Evolutionary conservation across 2,888 invertebrate genomes (phyloP).

Genomic region (Heterodera filipjevi): DNA sequence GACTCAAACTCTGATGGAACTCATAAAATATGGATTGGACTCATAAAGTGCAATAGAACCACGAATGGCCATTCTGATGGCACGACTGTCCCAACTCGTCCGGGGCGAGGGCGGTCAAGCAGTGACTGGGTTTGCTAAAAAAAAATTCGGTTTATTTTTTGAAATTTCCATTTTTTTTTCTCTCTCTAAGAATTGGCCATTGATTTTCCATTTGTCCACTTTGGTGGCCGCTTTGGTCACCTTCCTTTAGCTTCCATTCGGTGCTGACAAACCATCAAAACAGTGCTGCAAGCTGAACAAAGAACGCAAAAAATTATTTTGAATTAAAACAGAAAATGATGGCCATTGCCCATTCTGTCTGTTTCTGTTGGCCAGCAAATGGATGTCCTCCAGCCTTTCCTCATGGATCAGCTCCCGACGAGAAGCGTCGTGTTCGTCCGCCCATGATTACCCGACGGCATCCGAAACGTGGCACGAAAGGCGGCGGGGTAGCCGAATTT

Average conservation of each 20-base stretch:
- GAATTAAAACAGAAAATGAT: too few species aligned
- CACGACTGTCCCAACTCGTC: conserved; percentile 72
- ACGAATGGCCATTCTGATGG: conserved; percentile 82
- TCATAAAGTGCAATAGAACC: too few species aligned
- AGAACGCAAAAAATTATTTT: conserved; percentile 42
- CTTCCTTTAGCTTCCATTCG: conserved; percentile 61
- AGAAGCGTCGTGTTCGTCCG: not conserved
- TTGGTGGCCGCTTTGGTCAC: conserved; percentile 53
- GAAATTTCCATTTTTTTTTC: not conserved
- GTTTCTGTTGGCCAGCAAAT: conserved; percentile 60
- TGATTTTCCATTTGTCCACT: conserved; percentile 60
- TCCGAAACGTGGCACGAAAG: not conserved
- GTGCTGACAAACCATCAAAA: conserved; percentile 62
- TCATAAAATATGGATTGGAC: too few species aligned
- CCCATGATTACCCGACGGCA: not conserved
- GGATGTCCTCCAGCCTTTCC: conserved; percentile 55
- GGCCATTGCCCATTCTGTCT: conserved; percentile 60
- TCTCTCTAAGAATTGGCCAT: conserved; percentile 63
- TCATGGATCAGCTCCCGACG: conserved; percentile 49
- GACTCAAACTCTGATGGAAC: too few species aligned
- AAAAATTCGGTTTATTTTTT: too few species aligned
- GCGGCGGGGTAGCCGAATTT: conserved; percentile 40
- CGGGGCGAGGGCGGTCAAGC: conserved; percentile 67
- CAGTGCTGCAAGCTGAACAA: conserved; percentile 59
- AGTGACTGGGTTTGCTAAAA: too few species aligned